These are phyloP conservation scores for Trididemnum miniatum DNA, from an alignment of 23 tunicate species.

Conservation along the genomic window DNA sequence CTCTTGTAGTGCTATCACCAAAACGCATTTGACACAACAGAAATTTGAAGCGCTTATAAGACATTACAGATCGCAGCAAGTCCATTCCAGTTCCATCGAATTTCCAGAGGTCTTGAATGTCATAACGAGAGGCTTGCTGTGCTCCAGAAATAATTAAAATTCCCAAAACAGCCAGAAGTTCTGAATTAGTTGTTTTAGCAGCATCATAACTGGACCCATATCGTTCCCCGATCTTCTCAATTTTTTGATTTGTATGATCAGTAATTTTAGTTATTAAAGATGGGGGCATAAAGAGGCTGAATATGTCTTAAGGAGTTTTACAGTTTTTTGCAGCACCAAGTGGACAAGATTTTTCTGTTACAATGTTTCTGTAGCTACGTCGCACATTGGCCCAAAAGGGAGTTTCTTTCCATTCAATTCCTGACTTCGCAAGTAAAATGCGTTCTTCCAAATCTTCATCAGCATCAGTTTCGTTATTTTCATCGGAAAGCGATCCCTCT, in stretches of 20 bases:
- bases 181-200: not conserved
- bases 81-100: slow-evolving; percentile 14
- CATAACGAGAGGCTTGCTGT: not conserved
- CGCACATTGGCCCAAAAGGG: not conserved
- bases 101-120: slow-evolving; percentile 2
- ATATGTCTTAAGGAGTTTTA: not conserved
- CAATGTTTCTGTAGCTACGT: not conserved
- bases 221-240: not conserved
- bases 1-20: slow-evolving; percentile 1
- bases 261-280: not conserved
- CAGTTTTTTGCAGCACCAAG: not conserved
- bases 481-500: not conserved
- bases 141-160: not conserved
- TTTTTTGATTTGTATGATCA: not conserved
- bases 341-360: not conserved
- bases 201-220: not conserved
- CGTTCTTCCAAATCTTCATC: not conserved
- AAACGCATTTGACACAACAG: slow-evolving; percentile 6
- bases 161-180: not conserved
- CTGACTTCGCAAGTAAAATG: not conserved
- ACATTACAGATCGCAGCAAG: not conserved
- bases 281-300: not conserved
- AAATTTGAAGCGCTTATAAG: slow-evolving; percentile 9
- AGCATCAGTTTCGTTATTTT: not conserved
- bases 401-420: not conserved